Conservation (phyloP, 2,888 invertebrate genomes). For the Oscheius sp. region DNA sequence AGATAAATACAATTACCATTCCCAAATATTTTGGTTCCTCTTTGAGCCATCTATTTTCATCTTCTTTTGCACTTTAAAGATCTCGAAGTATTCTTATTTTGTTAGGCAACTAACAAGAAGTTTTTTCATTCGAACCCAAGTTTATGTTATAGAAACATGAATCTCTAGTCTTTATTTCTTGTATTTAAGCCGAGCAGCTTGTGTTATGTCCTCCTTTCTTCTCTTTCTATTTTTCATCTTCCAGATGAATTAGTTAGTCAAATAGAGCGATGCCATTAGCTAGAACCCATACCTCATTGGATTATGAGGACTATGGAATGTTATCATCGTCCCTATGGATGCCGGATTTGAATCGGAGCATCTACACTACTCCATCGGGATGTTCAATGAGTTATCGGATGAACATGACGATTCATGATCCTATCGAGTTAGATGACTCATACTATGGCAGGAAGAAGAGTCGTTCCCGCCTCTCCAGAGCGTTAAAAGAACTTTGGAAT, state of each 20-base stretch:
- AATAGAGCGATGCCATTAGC: conserved; percentile 20
- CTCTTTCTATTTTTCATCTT: background rate
- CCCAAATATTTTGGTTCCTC: background rate
- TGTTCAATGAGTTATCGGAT: conserved; percentile 32
- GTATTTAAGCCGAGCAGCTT: too few species aligned
- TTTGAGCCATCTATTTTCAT: background rate
- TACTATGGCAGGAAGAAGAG: conserved; percentile 27
- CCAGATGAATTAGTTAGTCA: background rate
- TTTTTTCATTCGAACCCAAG: background rate
- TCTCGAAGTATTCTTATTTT: too few species aligned
- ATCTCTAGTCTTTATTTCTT: background rate
- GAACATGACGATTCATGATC: conserved; percentile 34
- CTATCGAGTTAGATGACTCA: background rate
- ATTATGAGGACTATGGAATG: conserved; percentile 31
- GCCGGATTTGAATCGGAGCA: conserved; percentile 28
- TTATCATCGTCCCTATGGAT: conserved; percentile 13
- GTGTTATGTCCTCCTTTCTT: too few species aligned
- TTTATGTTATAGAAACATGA: background rate
- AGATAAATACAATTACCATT: background rate
- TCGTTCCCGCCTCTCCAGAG: conserved; percentile 28
- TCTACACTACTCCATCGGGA: conserved; percentile 24
- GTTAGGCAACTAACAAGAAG: background rate
- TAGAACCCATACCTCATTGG: conserved; percentile 25
- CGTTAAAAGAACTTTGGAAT: conserved; percentile 32
- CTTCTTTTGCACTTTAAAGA: background rate